Evolutionary conservation across 2,888 invertebrate genomes (phyloP), one percentile per base, ranked within the genome.

Genomic region (Gortyna flavago): DNA sequence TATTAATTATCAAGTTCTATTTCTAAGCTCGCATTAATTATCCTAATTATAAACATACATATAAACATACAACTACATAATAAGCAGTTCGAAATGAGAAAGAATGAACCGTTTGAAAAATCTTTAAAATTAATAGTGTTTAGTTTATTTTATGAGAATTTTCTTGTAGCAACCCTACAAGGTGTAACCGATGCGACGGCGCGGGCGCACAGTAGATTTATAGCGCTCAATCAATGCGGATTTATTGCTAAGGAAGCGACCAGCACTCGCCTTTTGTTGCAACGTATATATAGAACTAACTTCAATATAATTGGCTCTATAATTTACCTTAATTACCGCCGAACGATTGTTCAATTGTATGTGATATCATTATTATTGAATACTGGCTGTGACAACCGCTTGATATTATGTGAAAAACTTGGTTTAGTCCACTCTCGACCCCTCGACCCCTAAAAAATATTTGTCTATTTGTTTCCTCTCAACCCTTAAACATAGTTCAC

Each of bases 161-260:
- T 8, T n/a, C 66, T 35, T 13, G 82, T 57, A 25, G 35, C 78
- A 81, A 57, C 85, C 88, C 85, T 84, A 72, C 18, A 69, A 72
- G 57, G 71, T 86, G 83, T 77, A 87, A 81, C 86, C 72, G 87
- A 85, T 93, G 93, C 87, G 84, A 84, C 93, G 91, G 93, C 93
- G 94, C 93, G 89, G 91, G 93, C 93, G 93, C 93, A 90, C 89
- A 89, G 90, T 92, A 95, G 95, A 96, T 96, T 96, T 96, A 96
- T 95, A 93, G 95, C 94, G 91, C 92, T 96, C 96, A 96, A 96
- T 96, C 96, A 96, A 96, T 96, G 96, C 96, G 96, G 96, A 96
- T 96, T 96, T 96, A 96, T 96, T 93, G 95, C 95, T 92, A 90
- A 95, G 96, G 95, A 96, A 96, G 95, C 92, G 92, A 87, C 91